Evolutionary conservation across 2,113 vertebrate species (phyloP).

Genomic region (Rhipidura dahli): DNA sequence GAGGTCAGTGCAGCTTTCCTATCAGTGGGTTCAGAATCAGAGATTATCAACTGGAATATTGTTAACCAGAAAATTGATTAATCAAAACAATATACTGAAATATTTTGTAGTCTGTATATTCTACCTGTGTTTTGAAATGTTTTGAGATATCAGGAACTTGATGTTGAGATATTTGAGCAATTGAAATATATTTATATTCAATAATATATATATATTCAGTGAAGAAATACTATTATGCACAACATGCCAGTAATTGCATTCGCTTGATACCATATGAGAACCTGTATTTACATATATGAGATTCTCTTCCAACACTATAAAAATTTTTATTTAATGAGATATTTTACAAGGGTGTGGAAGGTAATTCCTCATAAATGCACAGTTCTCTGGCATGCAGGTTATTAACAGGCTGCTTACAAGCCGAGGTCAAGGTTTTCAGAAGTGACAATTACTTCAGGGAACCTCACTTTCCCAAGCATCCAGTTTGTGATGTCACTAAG

Average conservation of each 20-base stretch:
- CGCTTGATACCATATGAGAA: not conserved
- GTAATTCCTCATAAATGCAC: not conserved
- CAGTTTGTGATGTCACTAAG: not conserved
- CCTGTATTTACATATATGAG: not conserved
- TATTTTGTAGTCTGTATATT: not conserved
- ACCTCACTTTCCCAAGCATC: not conserved
- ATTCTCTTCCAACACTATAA: not conserved
- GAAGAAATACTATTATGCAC: not conserved
- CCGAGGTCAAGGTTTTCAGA: not conserved
- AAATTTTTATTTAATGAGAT: not conserved
- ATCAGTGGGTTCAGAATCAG: not conserved
- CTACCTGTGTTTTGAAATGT: not conserved
- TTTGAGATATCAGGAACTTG: not conserved
- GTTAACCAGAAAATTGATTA: not conserved
- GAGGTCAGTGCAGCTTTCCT: not conserved
- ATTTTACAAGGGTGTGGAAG: not conserved
- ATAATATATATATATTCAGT: not conserved
- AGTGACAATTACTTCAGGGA: not conserved
- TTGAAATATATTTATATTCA: not conserved
- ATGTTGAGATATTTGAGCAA: not conserved
- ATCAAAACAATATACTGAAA: not conserved
- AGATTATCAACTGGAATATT: not conserved
- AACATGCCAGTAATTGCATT: not conserved
- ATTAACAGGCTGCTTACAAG: not conserved
- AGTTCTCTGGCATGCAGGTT: not conserved